Conservation (phyloP, 2,888 invertebrate genomes). For the Lottia scabra region DNA sequence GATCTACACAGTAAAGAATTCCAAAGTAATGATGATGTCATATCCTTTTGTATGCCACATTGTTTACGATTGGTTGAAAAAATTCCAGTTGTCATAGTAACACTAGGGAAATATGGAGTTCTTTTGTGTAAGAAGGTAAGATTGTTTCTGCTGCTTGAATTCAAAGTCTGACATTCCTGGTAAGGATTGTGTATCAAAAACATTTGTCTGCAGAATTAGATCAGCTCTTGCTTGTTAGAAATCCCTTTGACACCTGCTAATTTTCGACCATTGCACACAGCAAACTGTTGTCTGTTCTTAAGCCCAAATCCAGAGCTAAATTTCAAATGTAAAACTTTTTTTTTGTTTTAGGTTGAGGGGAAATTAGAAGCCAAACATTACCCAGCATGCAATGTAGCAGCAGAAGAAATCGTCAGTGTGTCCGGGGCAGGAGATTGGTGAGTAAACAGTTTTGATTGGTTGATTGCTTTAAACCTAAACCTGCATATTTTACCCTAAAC, state of each 20-base stretch:
- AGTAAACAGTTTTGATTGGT: constrained; percentile 18
- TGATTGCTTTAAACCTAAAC: no score
- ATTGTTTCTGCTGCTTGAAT: no score
- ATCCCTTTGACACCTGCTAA: no score
- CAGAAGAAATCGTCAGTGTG: constrained; percentile 75
- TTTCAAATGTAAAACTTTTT: background rate
- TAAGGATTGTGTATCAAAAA: no score
- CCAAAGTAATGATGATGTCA: constrained; percentile 27
- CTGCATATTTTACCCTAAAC: no score
- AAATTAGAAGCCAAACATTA: constrained; percentile 47
- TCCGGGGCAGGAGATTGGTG: constrained; percentile 87
- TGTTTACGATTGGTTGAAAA: constrained; percentile 35
- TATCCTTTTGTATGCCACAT: constrained; percentile 37
- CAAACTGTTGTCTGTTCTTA: no score
- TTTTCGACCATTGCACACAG: no score
- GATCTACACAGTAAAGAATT: background rate
- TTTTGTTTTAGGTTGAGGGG: constrained; percentile 27
- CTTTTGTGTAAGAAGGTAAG: constrained; percentile 40
- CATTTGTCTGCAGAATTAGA: no score
- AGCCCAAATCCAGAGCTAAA: no score
- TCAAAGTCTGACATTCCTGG: no score
- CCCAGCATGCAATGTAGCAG: constrained; percentile 40
- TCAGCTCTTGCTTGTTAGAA: no score
- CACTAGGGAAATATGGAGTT: constrained; percentile 58
- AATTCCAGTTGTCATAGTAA: constrained; percentile 56